A percentile compares a stretch with the other conserved stretches of the same genome.
phyloP scores from a whole-genome alignment of 2,797 vertebrate genomes.

The Enteromius anoplus region DNA sequence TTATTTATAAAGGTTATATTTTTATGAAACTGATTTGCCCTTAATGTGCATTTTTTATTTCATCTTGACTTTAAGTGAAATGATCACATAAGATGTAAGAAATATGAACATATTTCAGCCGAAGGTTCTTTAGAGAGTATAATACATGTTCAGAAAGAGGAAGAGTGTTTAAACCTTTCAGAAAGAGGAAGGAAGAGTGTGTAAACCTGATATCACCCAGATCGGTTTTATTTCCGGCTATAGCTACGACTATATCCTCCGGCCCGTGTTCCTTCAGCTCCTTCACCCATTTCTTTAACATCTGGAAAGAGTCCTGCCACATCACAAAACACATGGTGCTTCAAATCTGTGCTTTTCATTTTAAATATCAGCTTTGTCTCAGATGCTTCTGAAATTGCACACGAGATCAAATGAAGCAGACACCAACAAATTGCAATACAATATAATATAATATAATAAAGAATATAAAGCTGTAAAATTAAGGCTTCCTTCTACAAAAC shows the following conservation, averaged over 20 bases:
- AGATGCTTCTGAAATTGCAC: background rate
- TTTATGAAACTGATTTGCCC: background rate
- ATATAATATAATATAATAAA: no score
- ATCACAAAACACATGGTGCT: background rate
- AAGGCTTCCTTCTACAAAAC: background rate
- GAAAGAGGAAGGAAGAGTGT: background rate
- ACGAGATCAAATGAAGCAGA: background rate
- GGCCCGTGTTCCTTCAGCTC: constrained; percentile 98
- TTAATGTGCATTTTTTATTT: background rate
- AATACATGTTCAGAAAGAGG: background rate
- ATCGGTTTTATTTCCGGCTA: constrained; percentile 98
- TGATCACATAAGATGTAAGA: background rate
- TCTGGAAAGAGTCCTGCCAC: constrained; percentile 95
- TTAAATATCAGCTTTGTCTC: background rate
- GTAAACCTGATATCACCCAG: constrained; percentile 93
- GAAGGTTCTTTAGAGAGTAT: background rate
- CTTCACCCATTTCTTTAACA: constrained; percentile 98
- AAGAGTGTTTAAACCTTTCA: background rate
- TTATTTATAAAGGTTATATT: no score
- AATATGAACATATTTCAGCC: background rate
- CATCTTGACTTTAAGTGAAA: background rate
- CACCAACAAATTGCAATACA: no score
- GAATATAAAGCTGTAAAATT: background rate
- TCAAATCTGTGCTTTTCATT: background rate
- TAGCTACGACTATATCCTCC: constrained; percentile 97